Evolutionary conservation across 2,113 vertebrate species (phyloP), one percentile per base, ranked within the genome.

Genomic region (Labeo rohita): DNA sequence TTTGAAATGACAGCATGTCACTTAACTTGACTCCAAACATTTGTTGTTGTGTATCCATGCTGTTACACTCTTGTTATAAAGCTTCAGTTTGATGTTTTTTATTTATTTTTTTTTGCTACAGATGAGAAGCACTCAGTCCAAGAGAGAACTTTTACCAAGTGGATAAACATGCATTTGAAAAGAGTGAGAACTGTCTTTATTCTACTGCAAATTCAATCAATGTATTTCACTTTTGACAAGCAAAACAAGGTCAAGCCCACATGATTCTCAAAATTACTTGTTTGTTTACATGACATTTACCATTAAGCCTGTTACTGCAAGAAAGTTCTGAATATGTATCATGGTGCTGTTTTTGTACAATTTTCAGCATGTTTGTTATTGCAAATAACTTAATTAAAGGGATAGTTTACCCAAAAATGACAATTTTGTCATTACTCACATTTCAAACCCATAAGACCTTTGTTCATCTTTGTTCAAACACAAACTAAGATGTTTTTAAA

Each of bases 131-230:
- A 70, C 45, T 87, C 89, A 49, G 84, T 65, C 50, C 92, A 86
- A 89, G 87, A 63, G 84, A 88, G 79, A 85, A 90, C 86, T 23
- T 94, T 93, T 86, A 93, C 92, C 84, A 88, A 91, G 23, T 93
- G 93, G 93, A 93, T 93, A 79, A 93, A 94, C 49, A 56, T 87
- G 49, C 86, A 92, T 59, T 89, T 94, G 77, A 89, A 88, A 68
- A 91, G 78, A 68, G 93, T 93, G 88, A 90, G 90, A 52, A 59
- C n/a, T 59, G 28, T 36, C 47, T 56, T 56, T 8, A 50, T 49
- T 50, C 47, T 52, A 52, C 50, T 39, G 21, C 34, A 68, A 13
- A 23, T 12, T 10, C n/a, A 75, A 28, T 15, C 47, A 45, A 72
- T 18, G 18, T 11, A 11, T 73, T 45, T 8, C 11, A 2, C 4